Conservation (phyloP, 2,113 vertebrate genomes). For the Mesocricetus auratus region DNA sequence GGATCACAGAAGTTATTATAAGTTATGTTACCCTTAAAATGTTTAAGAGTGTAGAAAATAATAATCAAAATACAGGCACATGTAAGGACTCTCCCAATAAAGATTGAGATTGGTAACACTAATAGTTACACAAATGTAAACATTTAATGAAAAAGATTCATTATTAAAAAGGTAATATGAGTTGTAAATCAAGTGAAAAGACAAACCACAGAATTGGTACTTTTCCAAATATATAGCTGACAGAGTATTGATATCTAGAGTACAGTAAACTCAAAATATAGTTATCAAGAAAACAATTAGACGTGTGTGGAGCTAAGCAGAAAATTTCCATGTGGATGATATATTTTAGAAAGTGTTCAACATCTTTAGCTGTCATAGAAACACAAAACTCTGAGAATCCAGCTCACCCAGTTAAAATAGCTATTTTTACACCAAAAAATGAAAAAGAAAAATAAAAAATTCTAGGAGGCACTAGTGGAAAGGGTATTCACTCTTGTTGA, state of each 20-base stretch:
- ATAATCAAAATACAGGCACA: neutral
- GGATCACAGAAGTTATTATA: neutral
- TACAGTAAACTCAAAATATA: neutral
- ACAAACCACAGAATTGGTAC: neutral
- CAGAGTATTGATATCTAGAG: neutral
- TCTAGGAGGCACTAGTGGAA: neutral
- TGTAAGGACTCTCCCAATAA: neutral
- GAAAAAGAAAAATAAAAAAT: neutral
- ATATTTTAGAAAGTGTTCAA: neutral
- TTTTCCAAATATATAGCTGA: neutral
- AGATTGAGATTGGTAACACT: neutral
- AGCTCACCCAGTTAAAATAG: neutral
- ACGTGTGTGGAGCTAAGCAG: neutral
- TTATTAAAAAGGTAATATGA: neutral
- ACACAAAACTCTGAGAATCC: neutral
- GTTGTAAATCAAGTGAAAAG: neutral
- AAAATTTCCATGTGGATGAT: neutral
- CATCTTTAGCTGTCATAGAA: neutral
- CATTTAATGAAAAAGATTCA: neutral
- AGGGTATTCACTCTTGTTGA: neutral
- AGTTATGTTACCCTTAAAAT: neutral
- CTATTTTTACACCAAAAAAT: neutral
- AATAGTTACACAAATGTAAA: neutral
- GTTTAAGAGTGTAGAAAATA: neutral
- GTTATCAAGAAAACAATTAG: neutral